Evolutionary conservation across 2,888 invertebrate genomes (phyloP), one percentile per base, ranked within the genome.

Genomic region (Xylophagus ater): DNA sequence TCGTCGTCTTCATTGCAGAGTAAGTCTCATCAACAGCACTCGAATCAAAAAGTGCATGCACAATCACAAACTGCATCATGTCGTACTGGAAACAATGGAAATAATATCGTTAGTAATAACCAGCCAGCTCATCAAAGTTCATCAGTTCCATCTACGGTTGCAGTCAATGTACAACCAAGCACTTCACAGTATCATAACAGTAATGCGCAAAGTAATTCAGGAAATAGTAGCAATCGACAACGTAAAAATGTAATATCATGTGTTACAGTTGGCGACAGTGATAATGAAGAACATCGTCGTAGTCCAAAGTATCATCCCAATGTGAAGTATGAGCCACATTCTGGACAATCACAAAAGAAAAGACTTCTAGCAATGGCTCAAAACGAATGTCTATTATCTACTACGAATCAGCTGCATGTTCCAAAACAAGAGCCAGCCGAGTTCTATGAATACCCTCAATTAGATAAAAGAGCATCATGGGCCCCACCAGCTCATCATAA

Each of bases 311-410:
- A 53, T 33, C 54, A 54, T 23, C 49, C 62, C 5, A 58, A 51
- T 47, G 58, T 64, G 23, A 65, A 64, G 42, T 63, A 64, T 42
- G 64, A 65, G 45, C 62, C 64, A 2, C 47, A 46, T 31, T 69
- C 75, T 47, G 78, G 78, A 8, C 82, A 84, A 59, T 84, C 85
- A 37, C 88, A 90, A 66, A 90, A 90, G 74, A 90, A 90, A 62
- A 74, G 89, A 19, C 69, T 90, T 37, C 65, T 90, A 46, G 88
- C 88, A 37, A 86, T 90, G 66, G 87, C 86, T 39, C 87, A 88
- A 56, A 79, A 76, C 13, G 81, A 82, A 53, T 78, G 78, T 53
- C 72, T 72, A 61, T 64, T 75, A 55, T 74, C 77, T 50, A 37
- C 46, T 2, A 36, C 42, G 3, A 46, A 49, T 47, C 53, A 63